These are phyloP conservation scores for Pelodytes ibericus DNA, from an alignment of 2,797 vertebrate species.

Conservation along the genomic window DNA sequence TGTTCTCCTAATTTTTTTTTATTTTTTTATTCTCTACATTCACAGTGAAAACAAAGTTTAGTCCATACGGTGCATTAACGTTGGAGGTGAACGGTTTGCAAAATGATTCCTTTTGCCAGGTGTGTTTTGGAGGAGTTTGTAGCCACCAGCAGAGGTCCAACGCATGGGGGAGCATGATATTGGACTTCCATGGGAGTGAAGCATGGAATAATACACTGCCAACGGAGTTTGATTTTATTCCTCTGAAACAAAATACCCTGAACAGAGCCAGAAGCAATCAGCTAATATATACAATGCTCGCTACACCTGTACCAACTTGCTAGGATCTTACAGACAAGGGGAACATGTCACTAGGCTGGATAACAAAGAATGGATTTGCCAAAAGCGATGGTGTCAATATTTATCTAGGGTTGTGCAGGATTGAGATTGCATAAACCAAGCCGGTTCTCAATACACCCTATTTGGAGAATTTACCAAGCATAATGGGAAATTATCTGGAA, in stretches of 20 bases:
- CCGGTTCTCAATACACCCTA: conserved; percentile 57
- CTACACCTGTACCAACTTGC: conserved; percentile 59
- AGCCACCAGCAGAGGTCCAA: background rate
- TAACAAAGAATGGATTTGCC: conserved; percentile 45
- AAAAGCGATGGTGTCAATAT: conserved; percentile 67
- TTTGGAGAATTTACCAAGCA: conserved; percentile 46
- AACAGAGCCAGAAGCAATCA: background rate
- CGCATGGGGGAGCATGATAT: background rate
- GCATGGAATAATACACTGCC: no score
- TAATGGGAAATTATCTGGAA: conserved; percentile 57
- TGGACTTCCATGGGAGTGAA: background rate
- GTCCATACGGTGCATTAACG: no score
- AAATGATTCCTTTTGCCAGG: no score
- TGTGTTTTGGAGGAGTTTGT: no score
- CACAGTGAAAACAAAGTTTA: no score
- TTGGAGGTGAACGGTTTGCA: no score
- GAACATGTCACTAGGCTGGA: conserved; percentile 18
- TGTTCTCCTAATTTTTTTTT: no score
- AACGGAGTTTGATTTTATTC: no score
- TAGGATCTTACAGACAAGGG: conserved; percentile 58
- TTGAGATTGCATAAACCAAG: conserved; percentile 55
- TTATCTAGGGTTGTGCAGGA: conserved; percentile 66
- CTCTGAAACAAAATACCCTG: background rate
- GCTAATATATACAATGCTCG: conserved; percentile 2
- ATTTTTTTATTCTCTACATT: no score